A percentile compares a stretch with the other conserved stretches of the same genome.
These are phyloP conservation scores for Agrotis puta DNA, from an alignment of 2,888 invertebrate genomes.

Conservation along the genomic window DNA sequence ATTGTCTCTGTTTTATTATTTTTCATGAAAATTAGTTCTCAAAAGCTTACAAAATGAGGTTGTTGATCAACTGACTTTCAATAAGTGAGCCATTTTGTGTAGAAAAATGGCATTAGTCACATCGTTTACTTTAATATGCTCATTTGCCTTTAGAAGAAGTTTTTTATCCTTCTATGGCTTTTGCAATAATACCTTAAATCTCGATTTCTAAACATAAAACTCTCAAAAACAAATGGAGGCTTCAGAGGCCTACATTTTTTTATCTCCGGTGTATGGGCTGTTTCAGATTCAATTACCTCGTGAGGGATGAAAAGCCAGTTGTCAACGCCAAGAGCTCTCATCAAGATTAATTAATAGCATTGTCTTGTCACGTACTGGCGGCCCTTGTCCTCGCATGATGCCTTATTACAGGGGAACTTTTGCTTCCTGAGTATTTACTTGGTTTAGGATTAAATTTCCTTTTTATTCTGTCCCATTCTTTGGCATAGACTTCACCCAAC, in stretches of 20 bases:
- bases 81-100: neutral
- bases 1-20: neutral
- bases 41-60: neutral
- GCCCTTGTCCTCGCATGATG: slow-evolving; percentile 56
- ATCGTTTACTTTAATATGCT: neutral
- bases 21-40: neutral
- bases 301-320: slow-evolving; percentile 45
- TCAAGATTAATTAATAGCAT: slow-evolving; percentile 58
- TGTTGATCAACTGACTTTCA: neutral
- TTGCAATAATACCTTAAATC: slow-evolving; percentile 14
- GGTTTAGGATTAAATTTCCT: slow-evolving; percentile 31
- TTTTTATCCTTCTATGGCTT: neutral
- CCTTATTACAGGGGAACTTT: slow-evolving; percentile 21
- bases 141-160: neutral
- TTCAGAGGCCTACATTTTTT: slow-evolving; percentile 10
- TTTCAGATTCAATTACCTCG: slow-evolving; percentile 57
- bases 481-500: too few species aligned
- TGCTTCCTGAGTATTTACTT: slow-evolving; percentile 38
- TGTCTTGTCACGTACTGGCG: slow-evolving; percentile 19
- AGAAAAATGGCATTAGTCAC: neutral
- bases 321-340: slow-evolving; percentile 42
- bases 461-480: neutral
- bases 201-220: neutral
- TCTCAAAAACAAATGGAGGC: neutral
- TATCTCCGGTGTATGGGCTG: slow-evolving; percentile 12